These are phyloP conservation scores for Sylvia atricapilla DNA, from an alignment of 2,113 vertebrate species.

Conservation along the genomic window DNA sequence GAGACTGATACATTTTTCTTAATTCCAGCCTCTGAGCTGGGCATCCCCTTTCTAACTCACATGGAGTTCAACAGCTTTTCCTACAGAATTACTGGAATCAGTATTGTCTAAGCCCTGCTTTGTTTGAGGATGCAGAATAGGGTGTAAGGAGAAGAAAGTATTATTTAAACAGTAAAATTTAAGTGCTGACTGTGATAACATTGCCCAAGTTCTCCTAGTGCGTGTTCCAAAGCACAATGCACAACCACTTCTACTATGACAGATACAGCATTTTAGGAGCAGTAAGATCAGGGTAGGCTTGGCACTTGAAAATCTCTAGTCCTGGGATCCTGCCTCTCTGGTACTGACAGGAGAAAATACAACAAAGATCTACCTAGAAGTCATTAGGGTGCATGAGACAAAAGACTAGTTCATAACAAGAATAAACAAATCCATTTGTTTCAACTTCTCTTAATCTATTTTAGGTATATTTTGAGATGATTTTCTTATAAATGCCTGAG, in stretches of 20 bases:
- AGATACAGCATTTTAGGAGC: neutral
- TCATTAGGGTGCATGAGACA: neutral
- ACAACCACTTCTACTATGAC: accelerated
- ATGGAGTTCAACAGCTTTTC: neutral
- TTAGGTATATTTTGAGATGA: neutral
- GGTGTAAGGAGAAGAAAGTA: neutral
- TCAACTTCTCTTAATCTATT: neutral
- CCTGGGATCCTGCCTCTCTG: neutral
- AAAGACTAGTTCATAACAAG: neutral
- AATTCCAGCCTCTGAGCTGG: neutral
- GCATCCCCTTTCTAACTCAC: neutral
- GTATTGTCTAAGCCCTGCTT: neutral
- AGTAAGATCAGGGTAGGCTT: neutral
- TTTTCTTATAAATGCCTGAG: neutral
- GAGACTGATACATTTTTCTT: neutral
- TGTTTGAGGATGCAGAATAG: neutral
- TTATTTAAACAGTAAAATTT: neutral
- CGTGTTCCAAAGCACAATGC: neutral
- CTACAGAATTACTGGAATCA: neutral
- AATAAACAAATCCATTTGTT: neutral
- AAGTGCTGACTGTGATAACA: neutral
- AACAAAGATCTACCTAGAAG: neutral
- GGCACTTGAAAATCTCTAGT: neutral
- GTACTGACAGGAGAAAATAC: neutral
- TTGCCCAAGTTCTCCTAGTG: neutral